Percentiles rank a stretch among this genome's conserved stretches.
Evolutionary conservation across 2,113 vertebrate species (phyloP).

Genomic region (Epinephelus moara): DNA sequence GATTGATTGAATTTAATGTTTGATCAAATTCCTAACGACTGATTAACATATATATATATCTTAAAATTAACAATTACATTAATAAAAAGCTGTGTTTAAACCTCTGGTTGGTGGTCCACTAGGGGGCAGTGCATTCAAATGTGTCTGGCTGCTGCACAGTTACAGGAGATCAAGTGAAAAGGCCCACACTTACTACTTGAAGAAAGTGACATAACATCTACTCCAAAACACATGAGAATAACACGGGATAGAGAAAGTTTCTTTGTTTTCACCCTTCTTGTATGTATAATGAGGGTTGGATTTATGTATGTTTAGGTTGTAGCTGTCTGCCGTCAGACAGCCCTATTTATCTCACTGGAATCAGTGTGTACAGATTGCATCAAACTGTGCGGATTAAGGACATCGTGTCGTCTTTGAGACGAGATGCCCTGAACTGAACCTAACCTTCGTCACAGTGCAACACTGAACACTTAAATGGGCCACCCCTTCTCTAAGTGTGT

Average conservation of each 20-base stretch:
- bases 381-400: constrained; percentile 35
- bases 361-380: constrained; percentile 35
- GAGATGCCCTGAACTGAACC: constrained; percentile 30
- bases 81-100: not conserved
- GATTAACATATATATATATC: no score
- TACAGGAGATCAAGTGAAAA: constrained; percentile 37
- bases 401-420: constrained; percentile 29
- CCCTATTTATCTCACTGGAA: not conserved
- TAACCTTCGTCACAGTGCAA: constrained; percentile 12
- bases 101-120: constrained; percentile 48
- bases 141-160: constrained; percentile 17
- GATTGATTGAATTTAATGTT: no score
- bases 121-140: constrained; percentile 79
- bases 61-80: no score
- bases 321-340: not conserved
- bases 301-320: not conserved
- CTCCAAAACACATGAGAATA: not conserved
- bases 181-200: not conserved
- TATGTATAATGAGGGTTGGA: not conserved
- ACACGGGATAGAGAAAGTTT: no score
- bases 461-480: constrained; percentile 20
- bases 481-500: not conserved
- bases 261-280: not conserved
- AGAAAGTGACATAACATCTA: constrained; percentile 22
- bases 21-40: no score